phyloP scores from a whole-genome alignment of 2,797 vertebrate species.

The Notoglanidium macrostoma region DNA sequence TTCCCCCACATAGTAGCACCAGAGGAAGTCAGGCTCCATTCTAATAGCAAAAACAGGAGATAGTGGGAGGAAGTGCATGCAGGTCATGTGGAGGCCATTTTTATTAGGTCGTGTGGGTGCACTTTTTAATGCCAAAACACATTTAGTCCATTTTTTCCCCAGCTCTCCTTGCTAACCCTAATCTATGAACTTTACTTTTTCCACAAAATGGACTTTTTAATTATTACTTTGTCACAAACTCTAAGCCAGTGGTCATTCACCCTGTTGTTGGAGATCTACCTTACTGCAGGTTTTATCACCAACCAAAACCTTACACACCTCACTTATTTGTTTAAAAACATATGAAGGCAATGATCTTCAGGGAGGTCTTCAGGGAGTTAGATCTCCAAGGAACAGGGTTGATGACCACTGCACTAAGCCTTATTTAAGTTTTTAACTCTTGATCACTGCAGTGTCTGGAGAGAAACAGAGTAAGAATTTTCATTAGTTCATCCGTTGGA shows the following conservation, averaged over 20 bases:
- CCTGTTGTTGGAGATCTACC: too few species aligned
- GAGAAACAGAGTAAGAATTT: not conserved
- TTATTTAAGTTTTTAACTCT: not conserved
- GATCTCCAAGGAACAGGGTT: too few species aligned
- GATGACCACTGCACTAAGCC: too few species aligned
- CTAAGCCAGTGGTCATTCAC: not conserved
- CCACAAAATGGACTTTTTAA: not conserved
- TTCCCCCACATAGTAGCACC: constrained; percentile 44
- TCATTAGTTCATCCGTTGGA: not conserved
- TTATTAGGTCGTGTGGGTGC: constrained; percentile 18
- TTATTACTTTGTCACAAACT: not conserved
- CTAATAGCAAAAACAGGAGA: constrained; percentile 46
- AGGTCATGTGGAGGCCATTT: constrained; percentile 66
- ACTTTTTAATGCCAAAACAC: constrained; percentile 22
- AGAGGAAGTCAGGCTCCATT: constrained; percentile 51
- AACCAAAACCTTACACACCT: too few species aligned
- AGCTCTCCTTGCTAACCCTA: too few species aligned
- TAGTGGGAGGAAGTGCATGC: constrained; percentile 58
- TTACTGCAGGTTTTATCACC: too few species aligned
- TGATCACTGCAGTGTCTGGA: not conserved
- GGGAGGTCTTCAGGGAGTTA: too few species aligned
- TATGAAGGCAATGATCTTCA: too few species aligned
- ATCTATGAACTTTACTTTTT: not conserved
- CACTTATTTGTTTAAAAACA: too few species aligned
- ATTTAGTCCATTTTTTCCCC: too few species aligned